These are phyloP conservation scores for Ectemnius cavifrons DNA, from an alignment of 2,888 invertebrate species.

Conservation along the genomic window DNA sequence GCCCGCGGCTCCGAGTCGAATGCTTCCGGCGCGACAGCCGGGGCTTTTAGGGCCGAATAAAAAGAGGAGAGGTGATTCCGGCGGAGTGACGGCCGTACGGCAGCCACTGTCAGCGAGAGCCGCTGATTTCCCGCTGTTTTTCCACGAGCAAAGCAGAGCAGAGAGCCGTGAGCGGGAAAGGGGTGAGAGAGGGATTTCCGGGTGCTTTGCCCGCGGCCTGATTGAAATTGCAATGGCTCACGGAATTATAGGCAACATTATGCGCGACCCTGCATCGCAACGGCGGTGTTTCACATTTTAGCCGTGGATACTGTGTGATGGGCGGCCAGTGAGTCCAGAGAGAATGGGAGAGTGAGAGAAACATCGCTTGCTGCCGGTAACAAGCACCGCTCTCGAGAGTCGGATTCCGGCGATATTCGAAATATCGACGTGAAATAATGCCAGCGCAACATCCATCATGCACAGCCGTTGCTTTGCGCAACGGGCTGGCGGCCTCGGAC, in stretches of 20 bases:
- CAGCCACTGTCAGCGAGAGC: constrained; percentile 7
- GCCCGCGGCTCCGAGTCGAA: constrained; percentile 29
- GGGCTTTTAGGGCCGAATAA: constrained; percentile 35
- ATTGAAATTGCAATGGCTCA: constrained; percentile 10
- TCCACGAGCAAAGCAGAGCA: neutral
- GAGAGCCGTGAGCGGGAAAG: too few species aligned
- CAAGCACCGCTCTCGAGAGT: constrained; percentile 19
- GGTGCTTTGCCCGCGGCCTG: neutral
- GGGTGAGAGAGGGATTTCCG: constrained; percentile 3
- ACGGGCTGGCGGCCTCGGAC: constrained; percentile 17
- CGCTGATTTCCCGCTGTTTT: constrained; percentile 15
- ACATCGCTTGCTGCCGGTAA: constrained; percentile 12
- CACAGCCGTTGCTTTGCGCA: constrained; percentile 50
- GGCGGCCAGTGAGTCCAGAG: too few species aligned
- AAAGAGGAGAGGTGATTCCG: constrained; percentile 25
- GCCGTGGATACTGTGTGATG: too few species aligned
- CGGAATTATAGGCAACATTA: neutral
- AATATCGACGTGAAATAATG: constrained; percentile 60
- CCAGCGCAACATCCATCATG: constrained; percentile 64
- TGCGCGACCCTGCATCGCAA: neutral
- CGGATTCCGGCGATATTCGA: constrained; percentile 41
- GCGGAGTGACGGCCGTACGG: constrained; percentile 1
- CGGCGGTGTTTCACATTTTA: neutral
- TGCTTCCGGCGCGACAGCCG: constrained; percentile 28
- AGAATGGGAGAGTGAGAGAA: too few species aligned